These are phyloP conservation scores for Zygaena filipendulae DNA, from an alignment of 2,888 invertebrate species.

Conservation along the genomic window DNA sequence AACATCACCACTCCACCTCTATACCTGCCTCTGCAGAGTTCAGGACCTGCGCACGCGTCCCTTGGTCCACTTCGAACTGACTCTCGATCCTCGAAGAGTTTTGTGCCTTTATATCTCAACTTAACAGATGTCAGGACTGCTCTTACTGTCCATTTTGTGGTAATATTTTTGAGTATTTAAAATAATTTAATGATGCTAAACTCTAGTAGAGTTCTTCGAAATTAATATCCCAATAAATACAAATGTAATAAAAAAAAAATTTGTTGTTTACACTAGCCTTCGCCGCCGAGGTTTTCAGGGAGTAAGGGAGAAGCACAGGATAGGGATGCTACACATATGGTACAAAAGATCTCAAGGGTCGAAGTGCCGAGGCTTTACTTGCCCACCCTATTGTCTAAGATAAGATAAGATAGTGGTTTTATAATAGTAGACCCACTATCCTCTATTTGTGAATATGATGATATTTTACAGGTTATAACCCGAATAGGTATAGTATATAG, in stretches of 20 bases:
- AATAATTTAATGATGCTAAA: not conserved
- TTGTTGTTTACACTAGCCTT: no score
- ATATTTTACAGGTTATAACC: slow-evolving; percentile 42
- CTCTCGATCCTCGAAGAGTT: slow-evolving; percentile 25
- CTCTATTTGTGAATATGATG: no score
- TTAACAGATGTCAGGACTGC: slow-evolving; percentile 26
- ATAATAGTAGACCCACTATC: no score
- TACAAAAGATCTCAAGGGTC: no score
- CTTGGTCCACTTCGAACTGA: slow-evolving; percentile 34
- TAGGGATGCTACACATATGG: no score
- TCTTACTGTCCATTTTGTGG: slow-evolving; percentile 53
- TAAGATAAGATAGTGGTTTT: no score
- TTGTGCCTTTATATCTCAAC: slow-evolving; percentile 44
- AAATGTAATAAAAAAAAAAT: no score
- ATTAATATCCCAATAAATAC: not conserved
- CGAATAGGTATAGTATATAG: slow-evolving; percentile 54
- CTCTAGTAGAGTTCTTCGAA: no score
- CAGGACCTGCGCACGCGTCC: slow-evolving; percentile 26
- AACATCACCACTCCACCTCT: slow-evolving; percentile 20
- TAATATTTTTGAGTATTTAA: slow-evolving; percentile 19
- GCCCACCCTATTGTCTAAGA: no score
- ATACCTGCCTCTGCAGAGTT: slow-evolving; percentile 22
- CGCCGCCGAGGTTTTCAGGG: no score
- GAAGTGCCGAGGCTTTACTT: no score
- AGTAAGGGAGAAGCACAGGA: no score